These are phyloP conservation scores for Acanthacorydalis orientalis DNA, from an alignment of 2,888 invertebrate species.

Conservation along the genomic window DNA sequence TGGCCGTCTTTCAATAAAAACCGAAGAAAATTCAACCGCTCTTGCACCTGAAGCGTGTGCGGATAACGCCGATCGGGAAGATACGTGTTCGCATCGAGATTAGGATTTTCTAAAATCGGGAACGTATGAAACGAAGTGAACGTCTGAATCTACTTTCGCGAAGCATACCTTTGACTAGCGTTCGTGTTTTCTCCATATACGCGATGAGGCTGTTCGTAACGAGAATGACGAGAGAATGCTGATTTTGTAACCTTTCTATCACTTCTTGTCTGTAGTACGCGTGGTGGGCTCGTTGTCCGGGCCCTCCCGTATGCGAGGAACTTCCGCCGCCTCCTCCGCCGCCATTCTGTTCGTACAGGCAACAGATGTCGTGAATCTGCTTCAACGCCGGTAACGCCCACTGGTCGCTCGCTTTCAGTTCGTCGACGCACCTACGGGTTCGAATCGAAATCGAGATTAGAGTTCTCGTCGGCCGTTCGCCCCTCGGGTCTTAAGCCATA, in stretches of 20 bases:
- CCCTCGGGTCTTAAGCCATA: no score
- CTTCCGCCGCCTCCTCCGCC: conserved; percentile 23
- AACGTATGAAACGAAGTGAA: conserved; percentile 1
- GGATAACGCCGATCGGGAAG: conserved; percentile 79
- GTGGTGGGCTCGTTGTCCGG: conserved; percentile 34
- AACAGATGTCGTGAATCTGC: conserved; percentile 90
- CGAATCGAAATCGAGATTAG: no score
- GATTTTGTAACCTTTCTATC: conserved; percentile 78
- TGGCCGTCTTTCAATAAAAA: conserved; percentile 91
- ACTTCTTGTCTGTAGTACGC: conserved; percentile 42
- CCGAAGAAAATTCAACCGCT: conserved; percentile 81
- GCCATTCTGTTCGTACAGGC: conserved; percentile 77
- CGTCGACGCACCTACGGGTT: conserved; percentile 61
- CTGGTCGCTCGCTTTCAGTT: conserved; percentile 67
- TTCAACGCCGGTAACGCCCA: conserved; percentile 93
- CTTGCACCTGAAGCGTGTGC: conserved; percentile 84
- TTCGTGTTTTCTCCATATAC: conserved; percentile 78
- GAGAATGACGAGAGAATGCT: conserved; percentile 83
- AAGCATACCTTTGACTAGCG: conserved; percentile 32
- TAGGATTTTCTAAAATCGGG: conserved; percentile 42
- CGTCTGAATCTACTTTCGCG: not conserved
- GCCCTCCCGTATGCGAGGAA: conserved; percentile 11
- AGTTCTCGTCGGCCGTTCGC: no score
- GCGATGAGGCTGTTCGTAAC: conserved; percentile 81
- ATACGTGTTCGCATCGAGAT: conserved; percentile 61